These are phyloP conservation scores for Mormyrus lacerda DNA, from an alignment of 2,113 vertebrate genomes.

Conservation along the genomic window DNA sequence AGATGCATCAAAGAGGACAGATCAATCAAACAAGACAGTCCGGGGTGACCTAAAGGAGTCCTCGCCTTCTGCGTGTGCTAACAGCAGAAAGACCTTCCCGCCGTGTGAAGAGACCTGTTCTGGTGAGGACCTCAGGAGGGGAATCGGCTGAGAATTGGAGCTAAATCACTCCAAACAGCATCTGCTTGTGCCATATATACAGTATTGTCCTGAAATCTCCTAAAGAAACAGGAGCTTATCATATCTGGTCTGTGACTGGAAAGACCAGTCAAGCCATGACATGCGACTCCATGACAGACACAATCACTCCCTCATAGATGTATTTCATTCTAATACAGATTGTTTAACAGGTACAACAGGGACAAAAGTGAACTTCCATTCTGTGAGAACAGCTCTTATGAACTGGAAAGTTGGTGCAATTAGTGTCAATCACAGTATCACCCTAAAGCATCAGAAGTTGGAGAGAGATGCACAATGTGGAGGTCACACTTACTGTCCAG, in stretches of 20 bases:
- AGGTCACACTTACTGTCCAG: constrained; percentile 53
- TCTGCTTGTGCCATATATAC: neutral
- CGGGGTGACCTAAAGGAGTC: neutral
- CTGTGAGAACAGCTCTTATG: neutral
- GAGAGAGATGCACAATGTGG: neutral
- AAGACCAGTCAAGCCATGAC: neutral
- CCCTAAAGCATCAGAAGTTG: neutral
- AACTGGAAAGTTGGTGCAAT: neutral
- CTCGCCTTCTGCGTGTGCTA: neutral
- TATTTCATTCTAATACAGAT: neutral
- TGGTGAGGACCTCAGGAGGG: neutral
- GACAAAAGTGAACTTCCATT: neutral
- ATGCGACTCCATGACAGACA: neutral
- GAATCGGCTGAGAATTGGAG: neutral
- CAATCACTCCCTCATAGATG: neutral
- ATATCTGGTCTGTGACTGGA: neutral
- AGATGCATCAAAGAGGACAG: neutral
- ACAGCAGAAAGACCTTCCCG: neutral
- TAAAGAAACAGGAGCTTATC: neutral
- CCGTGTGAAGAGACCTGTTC: neutral
- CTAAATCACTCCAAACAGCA: neutral
- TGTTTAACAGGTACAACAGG: neutral
- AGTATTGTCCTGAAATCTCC: neutral
- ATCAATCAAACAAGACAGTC: neutral
- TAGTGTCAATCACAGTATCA: neutral